phyloP scores from a whole-genome alignment of 2,797 vertebrate genomes.

The Ceyx erithaca region DNA sequence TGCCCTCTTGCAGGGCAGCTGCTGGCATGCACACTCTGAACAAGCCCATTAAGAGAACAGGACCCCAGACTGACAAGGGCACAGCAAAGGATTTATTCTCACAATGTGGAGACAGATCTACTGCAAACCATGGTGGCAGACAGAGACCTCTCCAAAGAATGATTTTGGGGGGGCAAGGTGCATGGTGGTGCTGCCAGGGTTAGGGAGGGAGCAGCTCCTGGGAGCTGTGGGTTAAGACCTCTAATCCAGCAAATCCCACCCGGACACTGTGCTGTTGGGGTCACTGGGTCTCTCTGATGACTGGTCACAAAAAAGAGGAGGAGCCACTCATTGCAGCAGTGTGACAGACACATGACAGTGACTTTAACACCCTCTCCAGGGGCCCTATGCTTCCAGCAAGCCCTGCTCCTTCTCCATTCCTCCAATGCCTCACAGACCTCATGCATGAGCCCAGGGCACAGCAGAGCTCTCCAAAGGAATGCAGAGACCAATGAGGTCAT shows the following conservation, averaged over 20 bases:
- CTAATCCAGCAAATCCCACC: not conserved
- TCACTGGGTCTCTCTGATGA: fast-evolving
- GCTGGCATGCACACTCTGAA: conserved; percentile 37
- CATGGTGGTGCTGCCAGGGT: not conserved
- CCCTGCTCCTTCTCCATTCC: not conserved
- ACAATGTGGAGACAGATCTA: not conserved
- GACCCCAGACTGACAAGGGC: conserved; percentile 45
- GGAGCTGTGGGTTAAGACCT: not conserved
- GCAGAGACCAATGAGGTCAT: fast-evolving
- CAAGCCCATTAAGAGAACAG: conserved; percentile 50
- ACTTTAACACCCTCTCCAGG: fast-evolving
- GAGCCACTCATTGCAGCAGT: fast-evolving
- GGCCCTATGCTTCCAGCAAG: fast-evolving
- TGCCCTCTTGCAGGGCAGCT: conserved; percentile 42
- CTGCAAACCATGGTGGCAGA: not conserved
- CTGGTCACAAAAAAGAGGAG: not conserved
- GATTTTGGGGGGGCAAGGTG: not conserved
- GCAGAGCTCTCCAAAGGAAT: not conserved
- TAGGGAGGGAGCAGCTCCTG: fast-evolving
- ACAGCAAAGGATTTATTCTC: conserved; percentile 33
- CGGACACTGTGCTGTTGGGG: fast-evolving
- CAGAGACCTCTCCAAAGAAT: not conserved
- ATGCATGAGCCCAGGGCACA: fast-evolving
- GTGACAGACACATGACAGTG: fast-evolving
- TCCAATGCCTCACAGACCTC: not conserved